Conservation (phyloP, 2,888 invertebrate genomes). For the Bombylius discolor region DNA sequence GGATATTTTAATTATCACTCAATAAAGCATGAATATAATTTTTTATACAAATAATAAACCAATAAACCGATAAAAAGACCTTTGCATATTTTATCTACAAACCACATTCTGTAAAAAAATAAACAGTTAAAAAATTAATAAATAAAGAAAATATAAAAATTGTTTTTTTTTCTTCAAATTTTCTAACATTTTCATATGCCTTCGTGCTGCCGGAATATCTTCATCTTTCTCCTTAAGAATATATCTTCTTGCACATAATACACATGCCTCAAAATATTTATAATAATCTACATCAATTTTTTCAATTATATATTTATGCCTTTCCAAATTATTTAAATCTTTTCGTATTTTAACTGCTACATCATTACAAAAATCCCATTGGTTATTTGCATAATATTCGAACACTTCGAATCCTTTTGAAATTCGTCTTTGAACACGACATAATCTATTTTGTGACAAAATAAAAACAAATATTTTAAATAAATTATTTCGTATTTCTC, state of each 20-base stretch:
- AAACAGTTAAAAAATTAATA: not conserved
- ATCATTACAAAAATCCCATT: conserved; percentile 76
- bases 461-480: too few species aligned
- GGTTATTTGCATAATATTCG: conserved; percentile 83
- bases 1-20: not conserved
- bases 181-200: conserved; percentile 67
- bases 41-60: not conserved
- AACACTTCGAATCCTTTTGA: conserved; percentile 78
- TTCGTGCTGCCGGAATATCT: conserved; percentile 62
- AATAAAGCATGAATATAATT: not conserved
- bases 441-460: conserved; percentile 43
- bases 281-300: conserved; percentile 54
- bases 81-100: not conserved
- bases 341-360: conserved; percentile 45
- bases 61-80: not conserved
- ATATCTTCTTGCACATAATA: conserved; percentile 62
- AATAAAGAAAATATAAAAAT: not conserved
- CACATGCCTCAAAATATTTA: conserved; percentile 71
- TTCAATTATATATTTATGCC: conserved; percentile 53
- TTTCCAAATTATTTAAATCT: conserved; percentile 51
- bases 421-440: conserved; percentile 70
- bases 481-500: too few species aligned
- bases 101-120: not conserved
- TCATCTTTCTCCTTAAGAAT: conserved; percentile 74
- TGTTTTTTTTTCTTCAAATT: not conserved